Evolutionary conservation across 2,113 vertebrate species (phyloP).

Genomic region (Scolopax mira): DNA sequence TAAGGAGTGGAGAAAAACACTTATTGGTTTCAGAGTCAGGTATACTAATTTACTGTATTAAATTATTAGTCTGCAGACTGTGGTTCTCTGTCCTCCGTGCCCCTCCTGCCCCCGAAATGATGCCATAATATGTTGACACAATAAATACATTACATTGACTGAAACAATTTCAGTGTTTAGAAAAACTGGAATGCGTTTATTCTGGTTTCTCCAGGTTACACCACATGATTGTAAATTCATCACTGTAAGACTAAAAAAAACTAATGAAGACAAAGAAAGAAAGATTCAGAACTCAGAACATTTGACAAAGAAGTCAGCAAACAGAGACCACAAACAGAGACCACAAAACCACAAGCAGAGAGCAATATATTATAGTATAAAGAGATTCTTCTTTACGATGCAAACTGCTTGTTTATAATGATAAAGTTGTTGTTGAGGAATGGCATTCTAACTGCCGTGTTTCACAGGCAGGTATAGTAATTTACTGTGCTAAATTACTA

Average conservation of each 20-base stretch:
- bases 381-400: not conserved
- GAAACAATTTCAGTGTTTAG: not conserved
- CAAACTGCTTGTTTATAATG: not conserved
- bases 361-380: not conserved
- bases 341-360: not conserved
- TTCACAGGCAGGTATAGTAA: constrained; percentile 35
- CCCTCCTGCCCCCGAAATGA: rapidly evolving
- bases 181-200: not conserved
- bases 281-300: not conserved
- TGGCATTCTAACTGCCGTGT: not conserved
- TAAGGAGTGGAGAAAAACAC: not conserved
- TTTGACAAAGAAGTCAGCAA: not conserved
- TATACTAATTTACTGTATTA: not conserved
- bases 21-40: constrained; percentile 5
- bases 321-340: not conserved
- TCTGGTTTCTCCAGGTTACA: not conserved
- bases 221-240: not conserved
- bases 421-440: not conserved
- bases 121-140: not conserved
- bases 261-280: not conserved
- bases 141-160: rapidly evolving
- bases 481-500: not conserved
- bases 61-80: not conserved
- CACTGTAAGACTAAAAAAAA: not conserved
- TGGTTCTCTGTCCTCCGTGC: not conserved